A percentile compares a stretch with the other conserved stretches of the same genome.
These are phyloP conservation scores for Sebastes umbrosus DNA, from an alignment of 2,797 vertebrate species.

Conservation along the genomic window DNA sequence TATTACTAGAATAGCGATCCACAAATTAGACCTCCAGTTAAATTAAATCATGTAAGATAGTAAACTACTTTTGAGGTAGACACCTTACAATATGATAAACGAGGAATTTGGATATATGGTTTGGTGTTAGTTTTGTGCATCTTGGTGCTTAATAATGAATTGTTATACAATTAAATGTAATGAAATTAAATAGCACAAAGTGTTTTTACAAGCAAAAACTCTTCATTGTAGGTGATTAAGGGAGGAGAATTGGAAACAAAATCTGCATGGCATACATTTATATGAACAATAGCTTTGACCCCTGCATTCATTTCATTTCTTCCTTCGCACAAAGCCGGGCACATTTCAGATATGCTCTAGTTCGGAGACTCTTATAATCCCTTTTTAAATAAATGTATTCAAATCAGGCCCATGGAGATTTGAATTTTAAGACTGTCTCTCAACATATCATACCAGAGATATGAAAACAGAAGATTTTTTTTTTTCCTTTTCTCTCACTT, in stretches of 20 bases:
- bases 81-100: background rate
- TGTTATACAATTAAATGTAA: background rate
- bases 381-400: conserved; percentile 17
- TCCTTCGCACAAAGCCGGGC: background rate
- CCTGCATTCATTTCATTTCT: background rate
- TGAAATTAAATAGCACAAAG: background rate
- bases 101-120: background rate
- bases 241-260: background rate
- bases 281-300: background rate
- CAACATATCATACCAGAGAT: background rate
- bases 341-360: conserved; percentile 11
- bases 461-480: background rate
- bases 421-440: background rate
- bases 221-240: background rate
- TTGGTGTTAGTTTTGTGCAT: background rate
- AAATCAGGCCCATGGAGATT: background rate
- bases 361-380: conserved; percentile 13
- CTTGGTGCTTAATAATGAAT: background rate
- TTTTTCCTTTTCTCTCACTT: background rate
- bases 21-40: background rate
- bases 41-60: background rate
- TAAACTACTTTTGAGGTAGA: background rate
- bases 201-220: background rate
- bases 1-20: background rate
- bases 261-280: background rate